Evolutionary conservation across 1,140 invertebrate species (phyloP), one percentile per base, ranked within the genome.

Genomic region (Bombus superbus): DNA sequence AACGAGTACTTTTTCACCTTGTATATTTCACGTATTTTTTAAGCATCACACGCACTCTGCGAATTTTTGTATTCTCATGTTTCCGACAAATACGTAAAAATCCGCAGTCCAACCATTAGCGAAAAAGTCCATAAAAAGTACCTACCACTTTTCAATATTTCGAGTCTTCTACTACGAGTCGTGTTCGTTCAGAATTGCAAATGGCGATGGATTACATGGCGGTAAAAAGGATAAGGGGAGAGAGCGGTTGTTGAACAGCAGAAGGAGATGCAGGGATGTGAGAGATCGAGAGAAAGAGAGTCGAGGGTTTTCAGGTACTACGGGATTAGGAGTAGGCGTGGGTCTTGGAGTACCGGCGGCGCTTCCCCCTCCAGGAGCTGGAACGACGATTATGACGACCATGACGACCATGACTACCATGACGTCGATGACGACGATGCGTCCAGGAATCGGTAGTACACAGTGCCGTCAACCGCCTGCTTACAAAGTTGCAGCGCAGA

Each of bases 401-500:
- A 89, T 85, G 77, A 86, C 86, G n/a, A 81, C 86, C 44, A 86
- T 89, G 74, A 79, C 88, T 79, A 87, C 82, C 73, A 87, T 84
- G 81, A 89, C 88, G 38, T 86, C 87, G 81, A 88, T 86, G 80
- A 83, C 87, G 47, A 82, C 89, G 86, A 93, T 93, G 88, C 89
- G 92, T 64, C 81, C 93, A 11, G 91, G 91, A 64, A 83, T 92
- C 76, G 91, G 91, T 81, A 86, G 78, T 68, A 62, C 86, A 22
- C 94, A 94, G 81, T 95, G 94, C 87, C 95, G 96, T 76, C 96
- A 97, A 92, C 97, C 97, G 47, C 97, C 97, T 86, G 96, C 97
- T 66, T 98, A 98, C 95, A 97, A 96, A 91, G 96, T 98, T 66
- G 97, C 97, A 59, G 97, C 97, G n/a, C 97, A 98, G 93, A 97